phyloP scores from a whole-genome alignment of 2,888 invertebrate species.

The Lycaena phlaeas region DNA sequence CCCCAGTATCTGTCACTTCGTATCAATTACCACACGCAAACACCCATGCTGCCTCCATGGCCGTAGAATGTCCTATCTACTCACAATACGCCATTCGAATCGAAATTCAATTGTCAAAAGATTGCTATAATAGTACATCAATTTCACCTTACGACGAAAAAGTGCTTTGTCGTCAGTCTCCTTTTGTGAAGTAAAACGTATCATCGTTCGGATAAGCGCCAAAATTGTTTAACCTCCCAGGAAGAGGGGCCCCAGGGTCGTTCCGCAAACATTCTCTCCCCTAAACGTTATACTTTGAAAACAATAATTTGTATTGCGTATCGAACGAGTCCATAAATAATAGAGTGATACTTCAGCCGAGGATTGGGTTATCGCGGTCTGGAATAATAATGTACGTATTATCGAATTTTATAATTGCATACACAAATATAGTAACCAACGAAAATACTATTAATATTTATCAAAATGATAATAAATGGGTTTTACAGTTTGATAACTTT shows the following conservation, averaged over 20 bases:
- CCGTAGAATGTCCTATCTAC: slow-evolving; percentile 56
- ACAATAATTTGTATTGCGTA: slow-evolving; percentile 74
- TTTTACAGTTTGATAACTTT: too few species aligned
- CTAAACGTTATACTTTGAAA: slow-evolving; percentile 74
- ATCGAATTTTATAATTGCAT: slow-evolving; percentile 31
- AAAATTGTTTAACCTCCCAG: slow-evolving; percentile 33
- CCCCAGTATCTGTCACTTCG: slow-evolving; percentile 67
- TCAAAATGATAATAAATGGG: too few species aligned
- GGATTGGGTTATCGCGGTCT: slow-evolving; percentile 18
- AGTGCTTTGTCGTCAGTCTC: slow-evolving; percentile 35
- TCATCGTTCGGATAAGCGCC: slow-evolving; percentile 35
- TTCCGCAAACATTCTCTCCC: slow-evolving; percentile 67
- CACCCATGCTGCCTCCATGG: slow-evolving; percentile 43
- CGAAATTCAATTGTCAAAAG: slow-evolving; percentile 71
- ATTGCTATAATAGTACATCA: slow-evolving; percentile 61
- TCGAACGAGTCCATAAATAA: slow-evolving; percentile 72
- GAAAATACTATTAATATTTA: too few species aligned
- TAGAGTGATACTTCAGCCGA: slow-evolving; percentile 66
- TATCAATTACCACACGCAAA: slow-evolving; percentile 73
- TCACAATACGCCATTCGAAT: slow-evolving; percentile 46
- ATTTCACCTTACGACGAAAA: slow-evolving; percentile 39
- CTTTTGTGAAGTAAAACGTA: slow-evolving; percentile 40
- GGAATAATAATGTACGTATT: slow-evolving; percentile 19
- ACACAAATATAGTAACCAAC: neutral
- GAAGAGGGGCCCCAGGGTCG: slow-evolving; percentile 52